Evolutionary conservation across 2,888 invertebrate genomes (phyloP).

Genomic region (Drosophila quinaria): DNA sequence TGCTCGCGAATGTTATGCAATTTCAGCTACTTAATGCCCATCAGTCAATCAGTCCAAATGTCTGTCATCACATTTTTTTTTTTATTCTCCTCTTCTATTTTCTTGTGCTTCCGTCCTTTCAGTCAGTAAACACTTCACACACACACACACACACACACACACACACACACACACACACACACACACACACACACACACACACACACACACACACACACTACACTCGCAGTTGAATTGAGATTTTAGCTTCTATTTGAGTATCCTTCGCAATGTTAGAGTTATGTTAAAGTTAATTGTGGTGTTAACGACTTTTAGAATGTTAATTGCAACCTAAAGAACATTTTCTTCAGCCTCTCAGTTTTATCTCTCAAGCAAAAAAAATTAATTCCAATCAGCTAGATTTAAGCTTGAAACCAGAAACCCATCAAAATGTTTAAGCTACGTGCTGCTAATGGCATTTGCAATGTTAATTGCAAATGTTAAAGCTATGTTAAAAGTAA

Average conservation of each 20-base stretch:
- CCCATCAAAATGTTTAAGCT: background rate
- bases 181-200: conserved; percentile 2
- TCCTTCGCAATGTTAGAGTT: conserved; percentile 3
- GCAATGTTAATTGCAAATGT: conserved; percentile 1
- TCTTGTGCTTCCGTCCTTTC: background rate
- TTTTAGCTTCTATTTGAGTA: background rate
- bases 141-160: conserved; percentile 1
- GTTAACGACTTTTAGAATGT: background rate
- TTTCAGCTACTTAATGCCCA: conserved; percentile 79
- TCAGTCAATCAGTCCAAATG: conserved; percentile 79
- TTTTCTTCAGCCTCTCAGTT: background rate
- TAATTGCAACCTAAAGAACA: background rate
- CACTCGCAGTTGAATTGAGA: conserved; percentile 5
- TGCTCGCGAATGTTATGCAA: conserved; percentile 69
- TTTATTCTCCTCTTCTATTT: conserved; percentile 12
- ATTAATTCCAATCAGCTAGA: background rate
- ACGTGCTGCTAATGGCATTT: background rate
- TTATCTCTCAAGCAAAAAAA: background rate
- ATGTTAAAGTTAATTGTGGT: conserved; percentile 7
- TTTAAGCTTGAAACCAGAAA: background rate
- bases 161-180: background rate
- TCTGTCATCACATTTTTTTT: conserved; percentile 73
- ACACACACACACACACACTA: background rate
- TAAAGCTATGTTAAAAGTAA: background rate
- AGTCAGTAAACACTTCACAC: background rate